Conservation (phyloP, 2,113 vertebrate species). For the Brienomyrus longianalis region DNA sequence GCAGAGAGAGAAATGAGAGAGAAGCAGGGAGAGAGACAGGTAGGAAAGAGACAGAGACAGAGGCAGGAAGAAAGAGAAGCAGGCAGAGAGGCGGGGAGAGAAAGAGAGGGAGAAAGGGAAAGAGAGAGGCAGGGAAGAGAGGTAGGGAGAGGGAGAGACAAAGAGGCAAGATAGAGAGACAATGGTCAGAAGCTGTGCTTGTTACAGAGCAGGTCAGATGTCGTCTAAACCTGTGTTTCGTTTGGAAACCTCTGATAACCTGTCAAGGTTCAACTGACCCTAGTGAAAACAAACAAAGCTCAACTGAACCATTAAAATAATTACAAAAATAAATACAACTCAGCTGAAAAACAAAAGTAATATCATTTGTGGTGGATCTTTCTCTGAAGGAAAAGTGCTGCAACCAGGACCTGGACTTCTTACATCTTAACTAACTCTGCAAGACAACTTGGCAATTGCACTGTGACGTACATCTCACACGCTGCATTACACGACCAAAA, state of each 20-base stretch:
- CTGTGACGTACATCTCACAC: not conserved
- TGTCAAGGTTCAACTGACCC: not conserved
- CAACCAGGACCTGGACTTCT: not conserved
- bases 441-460: not conserved
- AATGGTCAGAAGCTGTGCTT: not conserved
- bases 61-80: not conserved
- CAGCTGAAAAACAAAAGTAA: not conserved
- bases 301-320: not conserved
- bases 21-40: not conserved
- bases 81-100: not conserved
- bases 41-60: not conserved
- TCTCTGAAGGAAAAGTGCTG: not conserved
- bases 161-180: not conserved
- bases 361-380: not conserved
- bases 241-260: not conserved
- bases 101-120: not conserved
- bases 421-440: not conserved
- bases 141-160: not conserved
- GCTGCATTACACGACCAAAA: not conserved
- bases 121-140: not conserved
- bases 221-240: not conserved
- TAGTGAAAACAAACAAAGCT: not conserved
- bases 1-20: not conserved
- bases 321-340: not conserved
- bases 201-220: slow-evolving; percentile 4